Evolutionary conservation across 2,797 vertebrate species (phyloP), one percentile per base, ranked within the genome.

Genomic region (Kryptopterus vitreolus): DNA sequence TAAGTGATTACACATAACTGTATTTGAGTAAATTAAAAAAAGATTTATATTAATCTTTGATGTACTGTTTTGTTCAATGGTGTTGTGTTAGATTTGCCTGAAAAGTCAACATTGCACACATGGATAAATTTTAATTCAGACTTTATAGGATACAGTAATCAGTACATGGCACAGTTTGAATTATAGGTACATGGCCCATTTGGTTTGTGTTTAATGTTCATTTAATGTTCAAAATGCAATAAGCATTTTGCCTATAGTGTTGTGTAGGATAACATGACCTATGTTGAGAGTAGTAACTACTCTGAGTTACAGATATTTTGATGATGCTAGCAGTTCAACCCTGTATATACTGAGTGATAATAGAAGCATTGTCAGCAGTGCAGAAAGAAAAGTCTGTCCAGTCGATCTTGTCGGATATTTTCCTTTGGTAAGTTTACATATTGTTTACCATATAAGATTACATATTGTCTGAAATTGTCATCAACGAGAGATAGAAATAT

Each of bases 241-340:
- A 55, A 10, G 1, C 8, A 46, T 13, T 43, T 24, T 24, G n/a
- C 24, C 24, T n/a, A 43, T 24, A 35, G 48, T 35, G 50, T 50
- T 48, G 38, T 55, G 8, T 52, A 31, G 53, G 70, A 11, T 4
- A 57, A 16, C 20, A n/a, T 43, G 24, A 69, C 43, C 26, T 53
- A 18, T 52, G 43, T 18, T 6, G n/a, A 66, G 53, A 55, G 18
- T n/a, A 24, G 38, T 55, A 33, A 33, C 26, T 66, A 38, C 20
- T 85, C 74, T 55, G 79, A 55, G 29, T n/a, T 76, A 78, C 43
- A 29, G 20, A 58, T 26, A 77, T 76, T 76, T 68, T 74, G 81
- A 85, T 85, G 83, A 86, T 70, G 46, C 18, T 4, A n/a, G 63
- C 69, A 83, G 77, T 86, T 85, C 26, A 48, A 43, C 53, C 76